Base-by-base conservation (phyloP, 2,888 invertebrate genomes). In the Parnassius apollo region DNA sequence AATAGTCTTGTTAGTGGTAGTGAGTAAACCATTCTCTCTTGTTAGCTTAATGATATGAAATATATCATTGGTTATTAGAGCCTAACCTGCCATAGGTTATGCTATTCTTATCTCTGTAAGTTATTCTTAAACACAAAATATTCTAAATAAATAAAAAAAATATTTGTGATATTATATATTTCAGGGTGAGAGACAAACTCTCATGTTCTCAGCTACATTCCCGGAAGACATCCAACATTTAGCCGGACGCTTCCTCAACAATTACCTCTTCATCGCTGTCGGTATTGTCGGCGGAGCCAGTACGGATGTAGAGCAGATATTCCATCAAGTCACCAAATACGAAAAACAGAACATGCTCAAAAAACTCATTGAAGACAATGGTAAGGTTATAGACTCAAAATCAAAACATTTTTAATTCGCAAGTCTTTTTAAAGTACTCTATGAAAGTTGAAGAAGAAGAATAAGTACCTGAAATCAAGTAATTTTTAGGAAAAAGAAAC, bases 121-220 rank as follows among this genome's bases (percentile, higher is more conserved):
- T 35, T 35, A 35, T 35, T 35, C 7, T 35, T 7, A 35, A 35
- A 7, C 35, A 35, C 35, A 35, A 35, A 35, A 35, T 35, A 35
- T 35, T 35, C 35, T 35, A 35, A 35, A 35, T 35, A 35, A 35
- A 35, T 18, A 1, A 18, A 18, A 18, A 18, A 18, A 18, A 0
- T 35, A 35, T 35, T 35, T 35, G 35, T 35, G 3, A 35, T 35
- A 25, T 3, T 2, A 35, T 25, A 25, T 48, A 52, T 50, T 71
- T 76, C 75, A 95, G 94, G 93, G 89, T 93, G 93, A 97, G 65
- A 94, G 99, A 64, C 98, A 99, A 85, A 99, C 99, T 0, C 94
- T 99, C 42, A 99, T 99, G 99, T 99, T 99, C 91, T 99, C 99
- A 13, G 99, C 99, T 2, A 99, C 99, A 12, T 99, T 99, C 92